Conservation (phyloP, 2,113 vertebrate species). For the Archilochus colubris region DNA sequence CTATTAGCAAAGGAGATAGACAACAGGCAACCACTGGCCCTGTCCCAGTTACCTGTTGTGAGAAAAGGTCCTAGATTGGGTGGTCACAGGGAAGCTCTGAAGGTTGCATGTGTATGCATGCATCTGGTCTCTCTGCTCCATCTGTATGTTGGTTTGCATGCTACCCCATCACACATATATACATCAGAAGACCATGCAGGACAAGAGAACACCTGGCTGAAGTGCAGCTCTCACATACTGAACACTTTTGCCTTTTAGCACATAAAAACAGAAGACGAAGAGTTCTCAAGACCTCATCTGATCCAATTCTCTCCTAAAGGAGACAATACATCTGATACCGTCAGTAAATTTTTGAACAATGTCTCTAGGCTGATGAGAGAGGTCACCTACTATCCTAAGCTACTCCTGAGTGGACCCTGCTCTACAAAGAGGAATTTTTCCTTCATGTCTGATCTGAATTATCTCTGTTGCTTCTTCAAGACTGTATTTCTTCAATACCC, state of each 20-base stretch:
- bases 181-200: background rate
- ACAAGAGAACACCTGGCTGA: background rate
- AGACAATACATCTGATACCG: background rate
- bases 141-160: background rate
- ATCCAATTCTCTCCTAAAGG: background rate
- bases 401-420: background rate
- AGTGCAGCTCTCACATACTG: background rate
- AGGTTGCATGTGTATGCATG: background rate
- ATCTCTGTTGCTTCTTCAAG: background rate
- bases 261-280: background rate
- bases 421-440: background rate
- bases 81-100: background rate
- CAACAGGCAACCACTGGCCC: background rate
- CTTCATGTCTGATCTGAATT: background rate
- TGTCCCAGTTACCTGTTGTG: background rate
- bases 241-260: background rate
- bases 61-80: background rate
- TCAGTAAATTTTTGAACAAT: background rate
- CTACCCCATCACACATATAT: background rate
- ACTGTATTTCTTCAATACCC: background rate
- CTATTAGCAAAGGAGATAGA: slow-evolving; percentile 40
- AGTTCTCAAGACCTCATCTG: background rate
- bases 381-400: background rate
- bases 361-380: background rate
- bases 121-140: background rate